Conservation (phyloP, 2,113 vertebrate species). For the Bos indicus region DNA sequence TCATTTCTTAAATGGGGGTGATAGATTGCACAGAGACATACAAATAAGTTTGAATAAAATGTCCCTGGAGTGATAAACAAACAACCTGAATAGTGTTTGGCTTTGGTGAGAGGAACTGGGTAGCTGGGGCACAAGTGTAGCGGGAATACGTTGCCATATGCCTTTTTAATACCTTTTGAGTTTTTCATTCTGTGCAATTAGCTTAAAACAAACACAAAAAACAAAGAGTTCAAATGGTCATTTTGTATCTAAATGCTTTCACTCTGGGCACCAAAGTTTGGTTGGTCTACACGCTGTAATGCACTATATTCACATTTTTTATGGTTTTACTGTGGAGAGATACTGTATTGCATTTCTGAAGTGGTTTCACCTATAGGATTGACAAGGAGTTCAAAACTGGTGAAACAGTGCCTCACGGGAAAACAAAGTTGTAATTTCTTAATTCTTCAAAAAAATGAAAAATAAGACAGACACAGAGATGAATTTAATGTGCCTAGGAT, state of each 20-base stretch:
- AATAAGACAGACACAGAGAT: background rate
- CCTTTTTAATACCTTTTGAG: background rate
- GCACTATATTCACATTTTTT: background rate
- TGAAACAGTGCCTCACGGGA: background rate
- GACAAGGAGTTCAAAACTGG: background rate
- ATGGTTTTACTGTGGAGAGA: constrained; percentile 62
- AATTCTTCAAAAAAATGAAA: background rate
- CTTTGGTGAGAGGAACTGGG: background rate
- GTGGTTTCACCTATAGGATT: background rate
- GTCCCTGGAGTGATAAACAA: background rate
- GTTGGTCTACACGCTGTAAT: constrained; percentile 18
- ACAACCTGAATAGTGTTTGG: background rate
- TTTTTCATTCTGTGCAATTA: background rate
- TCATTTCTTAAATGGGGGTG: background rate
- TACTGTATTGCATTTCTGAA: constrained; percentile 20
- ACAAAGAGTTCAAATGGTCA: background rate
- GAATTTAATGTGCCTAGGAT: background rate
- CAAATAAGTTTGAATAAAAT: background rate
- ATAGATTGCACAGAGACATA: background rate
- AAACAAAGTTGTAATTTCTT: background rate
- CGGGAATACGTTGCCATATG: background rate
- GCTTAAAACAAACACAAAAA: background rate
- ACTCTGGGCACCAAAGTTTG: constrained; percentile 35
- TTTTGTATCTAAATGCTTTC: constrained; percentile 21
- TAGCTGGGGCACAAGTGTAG: too few relatives aligned